phyloP scores from a whole-genome alignment of 1,140 invertebrate genomes.

The Neodiprion lecontei region DNA sequence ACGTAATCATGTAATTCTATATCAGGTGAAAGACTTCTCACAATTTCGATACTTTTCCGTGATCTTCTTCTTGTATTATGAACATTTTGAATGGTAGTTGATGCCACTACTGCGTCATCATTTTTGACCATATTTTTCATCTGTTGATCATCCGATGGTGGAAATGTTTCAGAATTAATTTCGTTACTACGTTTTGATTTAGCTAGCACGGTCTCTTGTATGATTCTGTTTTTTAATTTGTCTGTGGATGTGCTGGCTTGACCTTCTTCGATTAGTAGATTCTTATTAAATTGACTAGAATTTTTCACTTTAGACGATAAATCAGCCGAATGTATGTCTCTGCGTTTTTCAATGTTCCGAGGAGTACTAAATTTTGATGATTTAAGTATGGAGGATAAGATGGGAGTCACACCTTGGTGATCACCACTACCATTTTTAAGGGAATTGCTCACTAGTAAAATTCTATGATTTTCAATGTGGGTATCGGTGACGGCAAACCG shows the following conservation, averaged over 20 bases:
- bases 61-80: not conserved
- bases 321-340: conserved; percentile 26
- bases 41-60: not conserved
- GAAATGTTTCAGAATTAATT: too few relatives aligned
- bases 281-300: not conserved
- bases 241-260: not conserved
- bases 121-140: not conserved
- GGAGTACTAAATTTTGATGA: conserved; percentile 11
- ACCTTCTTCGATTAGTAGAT: not conserved
- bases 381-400: not conserved
- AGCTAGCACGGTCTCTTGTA: not conserved
- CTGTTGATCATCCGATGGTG: not conserved
- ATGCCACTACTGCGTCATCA: not conserved
- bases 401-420: conserved; percentile 10
- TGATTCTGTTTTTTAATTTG: too few relatives aligned
- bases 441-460: not conserved
- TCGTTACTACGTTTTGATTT: not conserved
- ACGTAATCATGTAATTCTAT: not conserved
- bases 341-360: not conserved
- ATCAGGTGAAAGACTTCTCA: too few relatives aligned
- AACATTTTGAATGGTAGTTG: not conserved
- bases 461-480: not conserved
- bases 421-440: not conserved
- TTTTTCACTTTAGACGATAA: conserved; percentile 25
- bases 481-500: not conserved